A percentile compares a stretch with the other conserved stretches of the same genome.
phyloP scores from a whole-genome alignment of 2,797 vertebrate genomes.

The Coregonus suidteri region DNA sequence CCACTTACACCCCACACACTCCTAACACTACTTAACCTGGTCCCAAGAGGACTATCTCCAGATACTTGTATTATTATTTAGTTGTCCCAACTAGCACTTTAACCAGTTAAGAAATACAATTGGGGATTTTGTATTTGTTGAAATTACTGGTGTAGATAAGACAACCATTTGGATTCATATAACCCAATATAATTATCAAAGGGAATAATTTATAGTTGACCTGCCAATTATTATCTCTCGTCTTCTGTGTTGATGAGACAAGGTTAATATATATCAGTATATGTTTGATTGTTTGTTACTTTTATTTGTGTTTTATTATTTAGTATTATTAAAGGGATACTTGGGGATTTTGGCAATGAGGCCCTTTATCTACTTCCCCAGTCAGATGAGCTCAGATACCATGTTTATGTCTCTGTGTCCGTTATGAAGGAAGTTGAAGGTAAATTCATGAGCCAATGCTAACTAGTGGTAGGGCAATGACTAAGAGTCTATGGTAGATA shows the following conservation, averaged over 20 bases:
- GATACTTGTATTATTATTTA: background rate
- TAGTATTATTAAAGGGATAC: background rate
- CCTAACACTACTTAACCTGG: background rate
- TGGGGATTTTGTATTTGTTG: background rate
- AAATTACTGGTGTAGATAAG: constrained; percentile 5
- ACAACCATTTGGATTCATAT: background rate
- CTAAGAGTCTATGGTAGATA: too few relatives aligned
- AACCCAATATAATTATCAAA: background rate
- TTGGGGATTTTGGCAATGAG: too few relatives aligned
- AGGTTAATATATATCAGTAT: background rate
- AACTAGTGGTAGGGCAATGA: too few relatives aligned
- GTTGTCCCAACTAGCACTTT: constrained; percentile 60
- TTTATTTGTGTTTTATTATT: background rate
- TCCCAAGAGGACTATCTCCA: background rate
- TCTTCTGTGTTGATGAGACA: background rate
- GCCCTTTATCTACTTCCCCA: too few relatives aligned
- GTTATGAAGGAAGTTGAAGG: too few relatives aligned
- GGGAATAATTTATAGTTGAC: background rate
- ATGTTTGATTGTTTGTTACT: background rate
- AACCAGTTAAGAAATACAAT: constrained; percentile 27
- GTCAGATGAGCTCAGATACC: too few relatives aligned
- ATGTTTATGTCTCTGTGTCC: too few relatives aligned
- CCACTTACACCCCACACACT: too few relatives aligned
- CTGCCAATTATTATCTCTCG: background rate
- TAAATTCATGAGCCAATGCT: too few relatives aligned